Conservation (phyloP, 2,888 invertebrate genomes). For the Caenorhabditis angaria region DNA sequence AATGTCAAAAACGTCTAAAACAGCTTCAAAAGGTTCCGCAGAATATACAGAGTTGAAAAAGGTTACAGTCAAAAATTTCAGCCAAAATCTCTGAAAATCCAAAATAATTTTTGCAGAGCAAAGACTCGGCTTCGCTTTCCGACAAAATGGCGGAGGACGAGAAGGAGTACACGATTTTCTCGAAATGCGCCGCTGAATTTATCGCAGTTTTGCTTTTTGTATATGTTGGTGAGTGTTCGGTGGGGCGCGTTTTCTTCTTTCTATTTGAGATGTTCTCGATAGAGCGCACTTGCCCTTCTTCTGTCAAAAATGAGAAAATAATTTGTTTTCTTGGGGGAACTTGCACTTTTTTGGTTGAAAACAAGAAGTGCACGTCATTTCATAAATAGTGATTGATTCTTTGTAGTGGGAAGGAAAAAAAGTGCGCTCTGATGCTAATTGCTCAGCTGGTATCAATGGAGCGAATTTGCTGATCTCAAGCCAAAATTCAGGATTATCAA, state of each 20-base stretch:
- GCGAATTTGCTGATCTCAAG: too few species aligned
- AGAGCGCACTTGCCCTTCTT: not conserved
- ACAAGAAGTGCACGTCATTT: too few species aligned
- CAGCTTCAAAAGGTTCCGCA: not conserved
- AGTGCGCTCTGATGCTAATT: too few species aligned
- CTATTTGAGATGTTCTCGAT: not conserved
- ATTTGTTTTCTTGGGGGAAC: not conserved
- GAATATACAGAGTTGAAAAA: not conserved
- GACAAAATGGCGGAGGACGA: slow-evolving; percentile 42
- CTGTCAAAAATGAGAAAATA: not conserved
- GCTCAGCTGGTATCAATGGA: too few species aligned
- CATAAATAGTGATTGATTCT: too few species aligned
- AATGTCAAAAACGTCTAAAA: too few species aligned
- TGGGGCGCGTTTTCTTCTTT: too few species aligned
- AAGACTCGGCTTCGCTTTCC: not conserved
- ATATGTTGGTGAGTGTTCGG: slow-evolving; percentile 66
- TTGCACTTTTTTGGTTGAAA: not conserved
- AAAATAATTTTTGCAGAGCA: not conserved
- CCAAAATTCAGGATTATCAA: too few species aligned
- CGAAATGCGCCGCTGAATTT: slow-evolving; percentile 64
- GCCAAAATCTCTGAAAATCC: not conserved
- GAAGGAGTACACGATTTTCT: slow-evolving; percentile 46
- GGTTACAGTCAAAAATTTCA: not conserved
- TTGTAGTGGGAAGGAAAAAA: too few species aligned
- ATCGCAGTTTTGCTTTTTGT: slow-evolving; percentile 64